Evolutionary conservation across 1,140 invertebrate species (phyloP).

Genomic region (Drosophila sechellia): DNA sequence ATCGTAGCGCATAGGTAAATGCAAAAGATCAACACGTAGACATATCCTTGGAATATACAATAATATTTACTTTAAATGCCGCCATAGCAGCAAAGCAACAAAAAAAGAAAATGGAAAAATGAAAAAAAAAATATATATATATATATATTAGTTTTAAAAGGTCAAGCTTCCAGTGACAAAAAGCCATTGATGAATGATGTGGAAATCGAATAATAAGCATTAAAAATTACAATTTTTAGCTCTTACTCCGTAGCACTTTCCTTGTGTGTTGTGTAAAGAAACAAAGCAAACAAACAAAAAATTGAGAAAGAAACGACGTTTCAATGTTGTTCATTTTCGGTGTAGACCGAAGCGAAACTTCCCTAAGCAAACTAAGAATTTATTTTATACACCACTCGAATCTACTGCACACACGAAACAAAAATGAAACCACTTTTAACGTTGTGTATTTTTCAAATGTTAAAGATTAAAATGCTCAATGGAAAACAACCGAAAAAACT

Average conservation of each 20-base stretch:
- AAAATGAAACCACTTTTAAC: conserved; percentile 40
- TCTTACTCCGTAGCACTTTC: conserved; percentile 77
- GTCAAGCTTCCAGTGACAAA: conserved; percentile 80
- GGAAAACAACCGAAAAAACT: conserved; percentile 40
- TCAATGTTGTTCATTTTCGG: conserved; percentile 69
- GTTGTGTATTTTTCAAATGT: conserved; percentile 68
- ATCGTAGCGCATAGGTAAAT: conserved; percentile 70
- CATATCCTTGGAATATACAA: conserved; percentile 84
- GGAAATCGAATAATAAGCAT: conserved; percentile 77
- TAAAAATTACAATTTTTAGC: conserved; percentile 74
- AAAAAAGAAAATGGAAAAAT: conserved; percentile 14
- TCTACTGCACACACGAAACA: conserved; percentile 62
- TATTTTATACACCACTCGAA: conserved; percentile 67
- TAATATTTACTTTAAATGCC: conserved; percentile 83
- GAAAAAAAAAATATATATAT: conserved; percentile 34
- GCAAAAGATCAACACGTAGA: conserved; percentile 82
- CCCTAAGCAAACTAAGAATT: conserved; percentile 76
- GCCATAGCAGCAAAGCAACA: conserved; percentile 63
- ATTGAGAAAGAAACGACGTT: conserved; percentile 51
- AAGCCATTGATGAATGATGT: conserved; percentile 61
- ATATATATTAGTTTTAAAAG: conserved; percentile 69
- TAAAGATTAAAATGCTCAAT: conserved; percentile 48
- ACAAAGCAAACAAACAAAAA: conserved; percentile 29
- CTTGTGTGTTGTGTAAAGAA: conserved; percentile 77
- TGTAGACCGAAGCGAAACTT: conserved; percentile 62